These are phyloP conservation scores for Threskiornis aethiopicus DNA, from an alignment of 2,797 vertebrate species.

Conservation along the genomic window DNA sequence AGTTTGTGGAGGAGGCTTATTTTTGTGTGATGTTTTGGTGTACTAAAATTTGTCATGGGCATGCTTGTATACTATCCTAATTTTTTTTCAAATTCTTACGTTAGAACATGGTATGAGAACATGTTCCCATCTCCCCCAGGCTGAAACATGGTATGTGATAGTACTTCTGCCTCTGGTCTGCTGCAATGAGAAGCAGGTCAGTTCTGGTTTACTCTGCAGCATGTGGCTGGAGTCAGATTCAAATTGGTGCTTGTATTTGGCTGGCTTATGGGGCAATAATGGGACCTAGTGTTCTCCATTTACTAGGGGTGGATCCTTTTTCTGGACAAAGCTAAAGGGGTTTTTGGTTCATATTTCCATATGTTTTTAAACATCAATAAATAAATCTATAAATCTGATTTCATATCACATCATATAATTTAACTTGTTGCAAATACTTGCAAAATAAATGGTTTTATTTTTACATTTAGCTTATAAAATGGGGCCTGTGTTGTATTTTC, in stretches of 20 bases:
- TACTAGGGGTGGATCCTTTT: not conserved
- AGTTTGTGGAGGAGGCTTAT: not conserved
- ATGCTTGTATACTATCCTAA: not conserved
- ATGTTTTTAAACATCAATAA: not conserved
- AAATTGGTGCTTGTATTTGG: not conserved
- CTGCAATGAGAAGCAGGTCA: not conserved
- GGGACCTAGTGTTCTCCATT: not conserved
- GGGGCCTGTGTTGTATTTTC: not conserved
- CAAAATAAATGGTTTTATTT: not conserved
- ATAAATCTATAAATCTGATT: not conserved
- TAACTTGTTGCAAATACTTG: not conserved
- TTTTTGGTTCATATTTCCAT: not conserved
- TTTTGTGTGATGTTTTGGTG: not conserved
- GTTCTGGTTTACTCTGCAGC: not conserved
- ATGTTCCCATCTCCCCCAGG: rapidly evolving
- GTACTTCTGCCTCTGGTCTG: not conserved
- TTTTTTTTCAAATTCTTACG: not conserved
- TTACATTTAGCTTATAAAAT: not conserved
- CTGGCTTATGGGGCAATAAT: not conserved
- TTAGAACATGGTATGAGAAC: not conserved
- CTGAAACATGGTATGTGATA: not conserved
- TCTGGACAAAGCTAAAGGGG: not conserved
- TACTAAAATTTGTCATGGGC: not conserved
- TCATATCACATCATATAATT: not conserved
- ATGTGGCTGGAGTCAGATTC: not conserved